Evolutionary conservation across 30 jellyfish, hydroid and myxozoan species (phyloP).

Genomic region (Pelagia noctiluca): DNA sequence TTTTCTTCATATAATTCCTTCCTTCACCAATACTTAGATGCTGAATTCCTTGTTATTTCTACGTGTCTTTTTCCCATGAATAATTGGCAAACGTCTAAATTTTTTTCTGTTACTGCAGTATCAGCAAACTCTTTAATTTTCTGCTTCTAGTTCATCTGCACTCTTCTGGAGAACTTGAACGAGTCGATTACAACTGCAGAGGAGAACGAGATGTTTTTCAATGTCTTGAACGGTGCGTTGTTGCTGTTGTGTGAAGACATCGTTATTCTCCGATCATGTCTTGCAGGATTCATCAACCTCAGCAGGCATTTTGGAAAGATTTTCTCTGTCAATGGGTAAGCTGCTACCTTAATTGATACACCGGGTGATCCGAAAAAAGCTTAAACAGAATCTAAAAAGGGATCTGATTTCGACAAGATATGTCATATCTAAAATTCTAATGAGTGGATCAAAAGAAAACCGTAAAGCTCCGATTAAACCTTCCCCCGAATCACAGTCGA

Average conservation of each 20-base stretch:
- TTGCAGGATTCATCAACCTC: slow-evolving; percentile 80
- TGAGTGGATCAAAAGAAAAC: too few relatives aligned
- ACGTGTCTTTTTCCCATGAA: neutral
- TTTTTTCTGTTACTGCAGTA: too few relatives aligned
- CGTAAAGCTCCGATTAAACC: too few relatives aligned
- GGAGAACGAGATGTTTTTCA: slow-evolving; percentile 75
- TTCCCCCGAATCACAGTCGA: too few relatives aligned
- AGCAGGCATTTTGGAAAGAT: slow-evolving; percentile 79
- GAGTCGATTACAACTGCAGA: slow-evolving; percentile 71
- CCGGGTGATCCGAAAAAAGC: neutral
- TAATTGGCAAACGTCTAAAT: too few relatives aligned
- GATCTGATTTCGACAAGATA: too few relatives aligned
- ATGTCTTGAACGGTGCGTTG: slow-evolving; percentile 92
- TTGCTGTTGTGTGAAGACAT: slow-evolving; percentile 88
- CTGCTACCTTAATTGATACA: neutral
- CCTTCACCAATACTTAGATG: too few relatives aligned
- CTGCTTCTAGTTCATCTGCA: slow-evolving; percentile 81
- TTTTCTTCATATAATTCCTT: too few relatives aligned
- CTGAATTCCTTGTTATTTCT: neutral
- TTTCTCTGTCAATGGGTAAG: slow-evolving; percentile 92
- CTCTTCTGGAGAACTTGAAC: slow-evolving; percentile 59
- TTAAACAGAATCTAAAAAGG: too few relatives aligned
- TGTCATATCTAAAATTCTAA: too few relatives aligned
- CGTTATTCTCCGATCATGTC: slow-evolving; percentile 75
- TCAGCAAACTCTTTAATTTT: too few relatives aligned